Evolutionary conservation across 2,797 vertebrate genomes (phyloP).

Genomic region (Sylvilagus floridanus): DNA sequence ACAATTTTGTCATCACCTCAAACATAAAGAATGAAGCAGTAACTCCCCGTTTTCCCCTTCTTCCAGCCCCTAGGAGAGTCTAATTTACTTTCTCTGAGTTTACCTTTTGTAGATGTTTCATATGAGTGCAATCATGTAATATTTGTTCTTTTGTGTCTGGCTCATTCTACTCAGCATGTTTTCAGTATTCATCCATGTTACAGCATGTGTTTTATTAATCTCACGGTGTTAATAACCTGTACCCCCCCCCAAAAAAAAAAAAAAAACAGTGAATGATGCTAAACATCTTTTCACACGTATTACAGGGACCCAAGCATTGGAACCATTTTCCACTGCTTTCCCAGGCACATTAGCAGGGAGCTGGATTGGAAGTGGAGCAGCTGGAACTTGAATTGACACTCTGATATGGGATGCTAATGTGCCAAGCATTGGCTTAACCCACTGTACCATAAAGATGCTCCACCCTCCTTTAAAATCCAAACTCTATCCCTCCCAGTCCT

Average conservation of each 20-base stretch:
- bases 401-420: too few relatives aligned
- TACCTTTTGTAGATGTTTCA: not conserved
- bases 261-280: not conserved
- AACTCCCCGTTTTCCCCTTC: not conserved
- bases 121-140: not conserved
- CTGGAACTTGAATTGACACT: too few relatives aligned
- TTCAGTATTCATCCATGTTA: not conserved
- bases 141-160: not conserved
- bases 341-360: too few relatives aligned
- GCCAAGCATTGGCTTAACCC: too few relatives aligned
- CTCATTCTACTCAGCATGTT: not conserved
- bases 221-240: not conserved
- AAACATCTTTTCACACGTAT: not conserved
- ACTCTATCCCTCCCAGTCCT: too few relatives aligned
- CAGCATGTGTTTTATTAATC: not conserved
- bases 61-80: not conserved
- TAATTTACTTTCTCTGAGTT: not conserved
- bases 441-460: too few relatives aligned
- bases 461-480: too few relatives aligned
- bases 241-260: too few relatives aligned
- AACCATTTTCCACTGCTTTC: too few relatives aligned
- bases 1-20: not conserved
- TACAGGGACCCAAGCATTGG: too few relatives aligned
- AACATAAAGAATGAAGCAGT: not conserved
- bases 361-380: too few relatives aligned